Conservation (phyloP, 1,140 invertebrate species). For the Listronotus oregonensis region DNA sequence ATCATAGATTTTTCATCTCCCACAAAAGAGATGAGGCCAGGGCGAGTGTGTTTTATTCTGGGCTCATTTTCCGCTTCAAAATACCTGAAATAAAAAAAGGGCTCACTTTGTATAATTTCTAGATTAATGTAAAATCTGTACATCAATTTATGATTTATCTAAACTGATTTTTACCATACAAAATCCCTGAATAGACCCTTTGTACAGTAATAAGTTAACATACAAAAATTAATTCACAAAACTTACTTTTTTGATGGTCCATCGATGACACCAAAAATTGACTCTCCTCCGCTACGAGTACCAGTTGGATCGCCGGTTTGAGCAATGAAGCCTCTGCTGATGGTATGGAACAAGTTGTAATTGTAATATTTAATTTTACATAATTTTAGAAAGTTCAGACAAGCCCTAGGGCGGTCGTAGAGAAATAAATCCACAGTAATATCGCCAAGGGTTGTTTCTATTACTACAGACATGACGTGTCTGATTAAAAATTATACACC, state of each 20-base stretch:
- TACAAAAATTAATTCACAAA: not conserved
- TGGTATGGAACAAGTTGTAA: slow-evolving; percentile 90
- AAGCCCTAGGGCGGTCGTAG: slow-evolving; percentile 85
- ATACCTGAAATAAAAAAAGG: slow-evolving; percentile 59
- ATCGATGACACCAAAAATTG: slow-evolving; percentile 81
- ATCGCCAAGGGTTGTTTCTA: slow-evolving; percentile 96
- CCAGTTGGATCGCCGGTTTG: slow-evolving; percentile 97
- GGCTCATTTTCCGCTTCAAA: slow-evolving; percentile 92
- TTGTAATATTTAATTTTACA: slow-evolving; percentile 99
- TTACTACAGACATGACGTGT: slow-evolving; percentile 82
- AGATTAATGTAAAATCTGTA: no score
- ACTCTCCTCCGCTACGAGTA: slow-evolving; percentile 89
- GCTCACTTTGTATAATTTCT: no score
- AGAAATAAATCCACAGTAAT: slow-evolving; percentile 93
- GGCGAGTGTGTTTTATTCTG: slow-evolving; percentile 85
- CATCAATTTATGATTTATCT: no score
- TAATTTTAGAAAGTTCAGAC: slow-evolving; percentile 94
- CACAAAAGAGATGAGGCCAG: slow-evolving; percentile 86
- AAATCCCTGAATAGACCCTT: not conserved
- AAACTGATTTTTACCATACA: no score
- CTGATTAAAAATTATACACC: not conserved
- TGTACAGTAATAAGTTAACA: not conserved
- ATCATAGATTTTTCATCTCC: slow-evolving; percentile 92
- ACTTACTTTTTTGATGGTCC: slow-evolving; percentile 76
- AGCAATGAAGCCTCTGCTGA: slow-evolving; percentile 93